Evolutionary conservation across 2,797 vertebrate species (phyloP).

Genomic region (Sebastes minor): DNA sequence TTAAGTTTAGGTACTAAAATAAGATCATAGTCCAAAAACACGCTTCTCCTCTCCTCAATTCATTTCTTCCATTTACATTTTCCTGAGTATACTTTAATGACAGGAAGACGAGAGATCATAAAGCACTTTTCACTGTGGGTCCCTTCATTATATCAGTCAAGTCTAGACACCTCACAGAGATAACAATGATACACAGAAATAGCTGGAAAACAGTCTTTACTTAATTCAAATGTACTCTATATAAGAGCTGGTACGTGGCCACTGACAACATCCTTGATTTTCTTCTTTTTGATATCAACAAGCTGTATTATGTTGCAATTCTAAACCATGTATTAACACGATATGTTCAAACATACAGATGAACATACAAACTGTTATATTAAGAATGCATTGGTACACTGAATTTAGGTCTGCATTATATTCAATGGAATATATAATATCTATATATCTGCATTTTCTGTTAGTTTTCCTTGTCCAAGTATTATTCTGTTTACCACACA

Average conservation of each 20-base stretch:
- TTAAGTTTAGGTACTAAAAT: not conserved
- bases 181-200: not conserved
- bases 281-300: not conserved
- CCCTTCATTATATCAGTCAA: not conserved
- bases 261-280: not conserved
- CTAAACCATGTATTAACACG: not conserved
- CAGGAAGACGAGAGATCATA: not conserved
- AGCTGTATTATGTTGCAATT: not conserved
- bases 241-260: not conserved
- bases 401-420: not conserved
- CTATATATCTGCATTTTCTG: not conserved
- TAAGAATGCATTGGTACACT: not conserved
- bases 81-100: not conserved
- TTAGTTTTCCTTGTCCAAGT: not conserved
- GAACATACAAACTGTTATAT: not conserved
- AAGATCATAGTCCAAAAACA: not conserved
- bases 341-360: not conserved
- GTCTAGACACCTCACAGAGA: not conserved
- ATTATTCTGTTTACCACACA: not conserved
- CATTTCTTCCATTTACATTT: not conserved
- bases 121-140: not conserved
- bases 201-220: not conserved
- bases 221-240: not conserved
- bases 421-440: not conserved
- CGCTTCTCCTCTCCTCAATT: not conserved